A percentile compares a stretch with the other conserved stretches of the same genome.
phyloP scores from a whole-genome alignment of 30 jellyfish, hydroid and myxozoan species.

The Clytia hemisphaerica region DNA sequence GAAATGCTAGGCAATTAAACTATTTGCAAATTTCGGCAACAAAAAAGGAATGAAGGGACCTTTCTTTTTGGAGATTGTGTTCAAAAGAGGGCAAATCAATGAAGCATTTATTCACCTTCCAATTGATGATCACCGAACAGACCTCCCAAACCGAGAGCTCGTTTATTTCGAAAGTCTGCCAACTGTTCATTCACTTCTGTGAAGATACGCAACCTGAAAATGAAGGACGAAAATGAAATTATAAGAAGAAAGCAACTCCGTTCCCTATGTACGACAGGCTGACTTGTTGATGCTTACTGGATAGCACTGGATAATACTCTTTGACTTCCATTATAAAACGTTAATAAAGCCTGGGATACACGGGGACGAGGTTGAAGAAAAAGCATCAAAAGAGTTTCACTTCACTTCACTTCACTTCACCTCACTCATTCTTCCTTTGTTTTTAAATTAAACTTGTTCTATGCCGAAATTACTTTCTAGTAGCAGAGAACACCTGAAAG shows the following conservation, averaged over 20 bases:
- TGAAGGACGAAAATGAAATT: not conserved
- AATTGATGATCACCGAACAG: constrained; percentile 96
- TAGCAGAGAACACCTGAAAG: not conserved
- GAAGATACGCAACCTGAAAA: constrained; percentile 58
- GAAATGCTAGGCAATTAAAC: too few relatives aligned
- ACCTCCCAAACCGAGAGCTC: constrained; percentile 96
- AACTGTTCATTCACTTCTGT: constrained; percentile 77
- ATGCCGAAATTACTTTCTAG: not conserved
- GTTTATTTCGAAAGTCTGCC: constrained; percentile 84
- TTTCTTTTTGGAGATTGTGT: too few relatives aligned
- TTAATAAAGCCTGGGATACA: not conserved
- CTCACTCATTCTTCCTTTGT: not conserved
- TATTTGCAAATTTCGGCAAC: too few relatives aligned
- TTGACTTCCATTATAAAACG: not conserved
- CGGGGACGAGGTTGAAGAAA: not conserved
- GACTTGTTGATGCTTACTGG: too few relatives aligned
- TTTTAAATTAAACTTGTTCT: too few relatives aligned
- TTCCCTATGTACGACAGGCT: too few relatives aligned
- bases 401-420: not conserved
- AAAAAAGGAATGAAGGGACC: too few relatives aligned
- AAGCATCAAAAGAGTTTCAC: not conserved
- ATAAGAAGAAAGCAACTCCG: too few relatives aligned
- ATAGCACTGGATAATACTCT: not conserved
- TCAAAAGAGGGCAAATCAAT: too few relatives aligned
- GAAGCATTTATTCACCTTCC: constrained; percentile 64